Evolutionary conservation across 1,140 invertebrate genomes (phyloP).

Genomic region (Lordiphosa stackelbergi): DNA sequence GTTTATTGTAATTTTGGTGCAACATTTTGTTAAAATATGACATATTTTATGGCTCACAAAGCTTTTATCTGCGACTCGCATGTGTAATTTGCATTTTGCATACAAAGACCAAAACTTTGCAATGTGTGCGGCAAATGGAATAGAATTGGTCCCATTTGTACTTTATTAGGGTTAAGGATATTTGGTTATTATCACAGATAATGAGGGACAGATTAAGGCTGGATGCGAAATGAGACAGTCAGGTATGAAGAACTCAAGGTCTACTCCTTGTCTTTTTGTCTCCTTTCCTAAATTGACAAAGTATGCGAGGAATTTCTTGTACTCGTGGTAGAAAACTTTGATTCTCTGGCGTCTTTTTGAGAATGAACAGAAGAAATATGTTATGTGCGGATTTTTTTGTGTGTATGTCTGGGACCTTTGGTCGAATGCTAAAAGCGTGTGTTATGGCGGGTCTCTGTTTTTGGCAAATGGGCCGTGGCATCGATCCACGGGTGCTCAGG

Average conservation of each 20-base stretch:
- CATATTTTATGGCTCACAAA: constrained; percentile 74
- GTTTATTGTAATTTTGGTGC: constrained; percentile 73
- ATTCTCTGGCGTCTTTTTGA: constrained; percentile 13
- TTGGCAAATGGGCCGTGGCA: too few species aligned
- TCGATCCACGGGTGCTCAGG: constrained; percentile 3
- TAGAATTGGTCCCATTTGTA: constrained; percentile 74
- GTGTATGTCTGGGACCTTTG: constrained; percentile 32
- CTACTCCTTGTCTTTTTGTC: constrained; percentile 16
- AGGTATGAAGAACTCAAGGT: not conserved
- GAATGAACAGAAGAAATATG: constrained; percentile 47
- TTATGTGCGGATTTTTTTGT: constrained; percentile 21
- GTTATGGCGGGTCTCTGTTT: constrained; percentile 5
- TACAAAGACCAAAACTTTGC: constrained; percentile 29
- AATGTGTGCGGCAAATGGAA: constrained; percentile 55
- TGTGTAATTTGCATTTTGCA: constrained; percentile 60
- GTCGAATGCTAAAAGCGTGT: constrained; percentile 36
- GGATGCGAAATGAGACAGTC: constrained; percentile 2
- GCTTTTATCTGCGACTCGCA: constrained; percentile 56
- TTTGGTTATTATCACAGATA: constrained; percentile 58
- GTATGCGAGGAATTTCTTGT: constrained; percentile 66
- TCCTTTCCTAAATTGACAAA: constrained; percentile 49
- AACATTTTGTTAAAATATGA: constrained; percentile 76
- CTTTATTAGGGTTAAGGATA: constrained; percentile 65
- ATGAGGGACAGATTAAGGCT: constrained; percentile 30
- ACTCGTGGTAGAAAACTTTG: constrained; percentile 44